Conservation (phyloP, 1,140 invertebrate genomes). For the Capitella teleta region DNA sequence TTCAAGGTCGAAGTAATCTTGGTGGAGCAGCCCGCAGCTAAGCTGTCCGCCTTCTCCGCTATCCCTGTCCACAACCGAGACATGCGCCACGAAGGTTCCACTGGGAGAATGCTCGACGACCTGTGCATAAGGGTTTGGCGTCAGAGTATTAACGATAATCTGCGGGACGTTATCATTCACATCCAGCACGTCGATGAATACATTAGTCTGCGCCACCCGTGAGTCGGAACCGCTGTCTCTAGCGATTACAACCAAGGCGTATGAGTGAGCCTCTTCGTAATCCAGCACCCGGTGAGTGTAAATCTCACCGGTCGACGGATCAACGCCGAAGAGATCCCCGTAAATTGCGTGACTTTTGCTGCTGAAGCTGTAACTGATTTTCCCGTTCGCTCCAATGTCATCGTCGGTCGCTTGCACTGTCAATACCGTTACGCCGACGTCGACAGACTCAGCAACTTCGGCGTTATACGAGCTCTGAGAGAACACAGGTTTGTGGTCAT, state of each 20-base stretch:
- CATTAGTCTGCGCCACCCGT: conserved; percentile 1
- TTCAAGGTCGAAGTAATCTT: neutral
- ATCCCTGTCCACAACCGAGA: conserved; percentile 5
- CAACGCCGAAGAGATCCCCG: conserved; percentile 8
- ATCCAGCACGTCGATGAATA: conserved; percentile 5
- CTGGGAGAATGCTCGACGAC: neutral
- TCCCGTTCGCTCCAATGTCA: conserved; percentile 6
- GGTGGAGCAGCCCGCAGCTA: neutral
- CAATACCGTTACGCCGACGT: neutral
- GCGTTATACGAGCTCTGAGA: neutral
- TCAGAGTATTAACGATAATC: conserved; percentile 9
- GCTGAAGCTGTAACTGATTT: conserved; percentile 3
- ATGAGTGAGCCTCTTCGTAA: neutral
- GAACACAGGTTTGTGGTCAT: conserved; percentile 12
- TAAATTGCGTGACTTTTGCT: neutral
- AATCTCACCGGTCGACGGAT: conserved; percentile 4
- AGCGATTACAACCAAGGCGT: neutral
- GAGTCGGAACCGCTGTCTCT: conserved; percentile 1
- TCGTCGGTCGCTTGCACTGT: conserved; percentile 5
- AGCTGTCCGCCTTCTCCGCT: conserved; percentile 1
- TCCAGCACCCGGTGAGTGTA: neutral
- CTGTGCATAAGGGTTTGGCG: too few species aligned
- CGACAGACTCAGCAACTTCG: conserved; percentile 4
- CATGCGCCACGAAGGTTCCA: conserved; percentile 2
- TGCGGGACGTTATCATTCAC: conserved; percentile 13